Evolutionary conservation across 2,888 invertebrate species (phyloP), one percentile per base, ranked within the genome.

Genomic region (Mesochorus sp.): DNA sequence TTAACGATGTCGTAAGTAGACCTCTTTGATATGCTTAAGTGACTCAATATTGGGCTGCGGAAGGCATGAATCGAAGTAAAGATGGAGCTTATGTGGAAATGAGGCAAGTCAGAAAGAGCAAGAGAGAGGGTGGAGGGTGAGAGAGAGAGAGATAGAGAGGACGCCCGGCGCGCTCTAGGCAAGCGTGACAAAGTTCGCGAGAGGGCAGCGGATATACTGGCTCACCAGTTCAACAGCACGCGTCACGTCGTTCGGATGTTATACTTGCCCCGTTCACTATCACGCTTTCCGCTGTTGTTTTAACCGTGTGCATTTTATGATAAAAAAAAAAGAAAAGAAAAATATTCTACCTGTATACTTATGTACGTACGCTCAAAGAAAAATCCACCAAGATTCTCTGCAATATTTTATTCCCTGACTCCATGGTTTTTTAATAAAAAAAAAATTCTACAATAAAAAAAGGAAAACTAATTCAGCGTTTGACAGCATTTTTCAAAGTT

Each of bases 151-250:
- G 34, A 66, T 53, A 76, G 76, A 68, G 85, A 81, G 86, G 80
- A 83, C 80, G 84, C 82, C 57, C 85, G 81, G 80, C 80, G 61
- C 71, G 42, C 53, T 73, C 57, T 76, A 81, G 80, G 80, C 51
- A 59, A 81, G 73, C 81, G 68, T 64, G 70, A 71, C 74, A 80
- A 81, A 84, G 83, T 82, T 82, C 79, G 84, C 79, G 80, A 82
- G 83, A 81, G 84, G 83, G 83, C 82, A 81, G 82, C 73, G 62
- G 72, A 78, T 79, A 66, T 68, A 76, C 80, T 80, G 81, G 84
- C 85, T 88, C 88, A n/a, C n/a, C n/a, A 88, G 88, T 88, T 82
- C 84, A 86, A 88, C 82, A 85, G 84, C 85, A 86, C 85, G 85
- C 86, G 88, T 85, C 86, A 85, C 83, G 82, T 81, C 83, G 87